Base-by-base conservation (phyloP, 2,113 vertebrate genomes). In the Chamaea fasciata region DNA sequence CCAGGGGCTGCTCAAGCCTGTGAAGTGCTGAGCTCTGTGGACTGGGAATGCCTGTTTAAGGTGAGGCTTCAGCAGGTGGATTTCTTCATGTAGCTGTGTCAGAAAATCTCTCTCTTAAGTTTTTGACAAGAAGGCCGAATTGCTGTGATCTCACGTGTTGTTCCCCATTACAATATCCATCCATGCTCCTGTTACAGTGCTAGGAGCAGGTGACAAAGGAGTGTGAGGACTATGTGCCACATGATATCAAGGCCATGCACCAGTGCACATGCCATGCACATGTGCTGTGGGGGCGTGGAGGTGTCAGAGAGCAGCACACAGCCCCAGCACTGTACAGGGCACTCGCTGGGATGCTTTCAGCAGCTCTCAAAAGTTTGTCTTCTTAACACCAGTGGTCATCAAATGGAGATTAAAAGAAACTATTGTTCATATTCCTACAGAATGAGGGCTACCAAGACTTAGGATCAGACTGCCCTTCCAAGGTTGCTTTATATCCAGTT, bases 1-100 rank as follows among this genome's bases (percentile, higher is more conserved):
- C 87, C 75, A 68, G 88, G 11, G 49, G 39, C 76, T 96, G 71
- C 95, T 96, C 89, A 95, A 94, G 86, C 56, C 13, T 41, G 6
- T 85, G 84, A 94, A 84, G 67, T 87, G 86, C 90, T 93, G 95
- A 96, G 74, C 92, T 95, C 46, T 10, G 6, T 71, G 91, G 91
- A 49, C 53, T 93, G 89, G 77, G 87, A 97, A 89, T 37, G 80
- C 78, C 78, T 95, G 62, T 87, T 90, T 90, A 41, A 89, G 87
- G 71, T 90, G 92, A 86, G 81, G 65, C 90, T 97, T 97, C 95
- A 94, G 87, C 92, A 94, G 94, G 78, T 82, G 75, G 49, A n/a
- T 90, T 94, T 90, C 44, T 63, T 62, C 17, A 22, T 75, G 41
- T 69, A 83, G 77, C 59, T 92, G 26, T 73, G 57, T 94, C 95